Conservation (phyloP, 2,113 vertebrate genomes). For the Tupaia tana region DNA sequence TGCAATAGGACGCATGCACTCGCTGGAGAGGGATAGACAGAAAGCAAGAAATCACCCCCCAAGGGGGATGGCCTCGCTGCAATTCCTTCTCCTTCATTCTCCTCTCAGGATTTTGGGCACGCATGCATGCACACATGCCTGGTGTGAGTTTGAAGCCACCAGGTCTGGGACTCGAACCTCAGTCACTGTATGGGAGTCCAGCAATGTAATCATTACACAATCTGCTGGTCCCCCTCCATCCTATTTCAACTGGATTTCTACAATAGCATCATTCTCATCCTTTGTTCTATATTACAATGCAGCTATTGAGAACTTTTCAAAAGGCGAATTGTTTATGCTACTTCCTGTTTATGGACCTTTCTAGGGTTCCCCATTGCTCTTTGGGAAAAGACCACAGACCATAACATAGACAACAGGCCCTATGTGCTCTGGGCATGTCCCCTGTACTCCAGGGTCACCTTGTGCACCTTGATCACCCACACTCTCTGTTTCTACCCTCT, state of each 20-base stretch:
- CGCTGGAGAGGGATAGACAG: no score
- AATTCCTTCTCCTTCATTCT: no score
- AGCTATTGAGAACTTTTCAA: constrained; percentile 11
- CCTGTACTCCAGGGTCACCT: neutral
- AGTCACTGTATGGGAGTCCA: no score
- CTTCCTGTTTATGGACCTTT: neutral
- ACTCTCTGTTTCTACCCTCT: neutral
- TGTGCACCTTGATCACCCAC: neutral
- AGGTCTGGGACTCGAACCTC: no score
- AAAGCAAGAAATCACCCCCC: no score
- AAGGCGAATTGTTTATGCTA: neutral
- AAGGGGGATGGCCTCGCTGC: no score
- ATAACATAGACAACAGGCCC: neutral
- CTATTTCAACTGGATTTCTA: neutral
- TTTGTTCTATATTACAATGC: neutral
- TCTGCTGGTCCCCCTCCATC: neutral
- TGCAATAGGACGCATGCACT: no score
- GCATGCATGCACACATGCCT: no score
- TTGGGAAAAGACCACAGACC: neutral
- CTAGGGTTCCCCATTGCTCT: neutral
- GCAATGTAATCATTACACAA: no score
- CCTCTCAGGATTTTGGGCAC: no score
- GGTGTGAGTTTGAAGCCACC: no score
- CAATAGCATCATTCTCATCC: neutral
- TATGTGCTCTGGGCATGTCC: neutral